These are phyloP conservation scores for Rhabdomys pumilio DNA, from an alignment of 2,797 vertebrate genomes.

Conservation along the genomic window DNA sequence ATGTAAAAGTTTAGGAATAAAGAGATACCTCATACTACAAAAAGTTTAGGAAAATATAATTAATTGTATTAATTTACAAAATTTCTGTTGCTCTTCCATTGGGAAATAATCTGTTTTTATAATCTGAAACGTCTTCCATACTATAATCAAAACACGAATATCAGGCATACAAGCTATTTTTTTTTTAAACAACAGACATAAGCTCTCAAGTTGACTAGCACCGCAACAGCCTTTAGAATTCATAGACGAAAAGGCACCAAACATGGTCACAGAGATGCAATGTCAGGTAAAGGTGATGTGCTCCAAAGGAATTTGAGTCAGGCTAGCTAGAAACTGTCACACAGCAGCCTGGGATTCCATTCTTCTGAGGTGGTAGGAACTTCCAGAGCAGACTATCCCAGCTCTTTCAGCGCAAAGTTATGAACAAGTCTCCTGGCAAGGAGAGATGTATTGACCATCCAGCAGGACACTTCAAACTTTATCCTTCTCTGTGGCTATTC, in stretches of 20 bases:
- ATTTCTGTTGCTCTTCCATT: background rate
- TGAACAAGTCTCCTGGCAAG: background rate
- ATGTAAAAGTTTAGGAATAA: background rate
- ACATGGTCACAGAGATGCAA: background rate
- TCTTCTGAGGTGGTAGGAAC: background rate
- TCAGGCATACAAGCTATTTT: background rate
- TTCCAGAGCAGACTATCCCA: background rate
- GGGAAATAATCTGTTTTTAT: background rate
- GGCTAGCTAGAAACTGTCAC: accelerated
- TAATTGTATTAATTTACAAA: background rate
- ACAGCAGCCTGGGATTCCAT: background rate
- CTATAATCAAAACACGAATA: constrained; percentile 2
- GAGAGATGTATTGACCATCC: accelerated
- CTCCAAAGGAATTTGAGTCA: background rate
- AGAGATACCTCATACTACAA: background rate
- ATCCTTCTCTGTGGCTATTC: background rate
- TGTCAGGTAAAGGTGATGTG: background rate
- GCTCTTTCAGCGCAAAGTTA: background rate
- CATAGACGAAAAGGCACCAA: background rate
- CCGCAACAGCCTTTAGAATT: background rate
- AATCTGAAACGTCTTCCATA: background rate
- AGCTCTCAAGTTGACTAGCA: background rate
- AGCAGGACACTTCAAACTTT: no score
- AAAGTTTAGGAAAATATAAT: constrained; percentile 34
- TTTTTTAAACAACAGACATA: background rate